Evolutionary conservation across 2,797 vertebrate genomes (phyloP).

Genomic region (Psittacula echo): DNA sequence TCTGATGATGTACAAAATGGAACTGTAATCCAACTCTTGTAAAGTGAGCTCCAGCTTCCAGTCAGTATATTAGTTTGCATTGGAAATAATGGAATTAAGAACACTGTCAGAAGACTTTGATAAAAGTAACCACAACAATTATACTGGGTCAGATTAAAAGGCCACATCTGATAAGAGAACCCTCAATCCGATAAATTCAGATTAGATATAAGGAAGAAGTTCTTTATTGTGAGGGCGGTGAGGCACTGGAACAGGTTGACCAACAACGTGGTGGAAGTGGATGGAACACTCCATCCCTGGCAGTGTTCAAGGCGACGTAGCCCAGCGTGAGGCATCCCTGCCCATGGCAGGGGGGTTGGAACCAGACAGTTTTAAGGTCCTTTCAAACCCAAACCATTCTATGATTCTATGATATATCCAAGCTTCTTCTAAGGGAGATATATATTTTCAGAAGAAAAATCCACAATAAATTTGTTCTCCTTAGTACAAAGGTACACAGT

Average conservation of each 20-base stretch:
- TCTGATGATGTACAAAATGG: neutral
- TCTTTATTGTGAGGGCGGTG: neutral
- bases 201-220: neutral
- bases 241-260: neutral
- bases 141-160: neutral
- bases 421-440: neutral
- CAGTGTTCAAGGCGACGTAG: neutral
- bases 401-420: neutral
- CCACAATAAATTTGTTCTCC: neutral
- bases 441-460: neutral
- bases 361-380: neutral
- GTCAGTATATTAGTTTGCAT: neutral
- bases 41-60: neutral
- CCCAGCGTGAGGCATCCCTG: neutral
- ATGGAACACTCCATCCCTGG: neutral
- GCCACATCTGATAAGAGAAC: neutral
- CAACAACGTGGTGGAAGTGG: neutral
- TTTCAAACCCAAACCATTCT: neutral
- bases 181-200: neutral
- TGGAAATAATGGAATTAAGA: neutral
- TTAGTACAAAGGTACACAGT: neutral
- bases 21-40: neutral
- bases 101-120: neutral
- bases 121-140: neutral
- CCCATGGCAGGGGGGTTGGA: neutral